These are phyloP conservation scores for Eupelmus urozonus DNA, from an alignment of 2,888 invertebrate species.

Conservation along the genomic window DNA sequence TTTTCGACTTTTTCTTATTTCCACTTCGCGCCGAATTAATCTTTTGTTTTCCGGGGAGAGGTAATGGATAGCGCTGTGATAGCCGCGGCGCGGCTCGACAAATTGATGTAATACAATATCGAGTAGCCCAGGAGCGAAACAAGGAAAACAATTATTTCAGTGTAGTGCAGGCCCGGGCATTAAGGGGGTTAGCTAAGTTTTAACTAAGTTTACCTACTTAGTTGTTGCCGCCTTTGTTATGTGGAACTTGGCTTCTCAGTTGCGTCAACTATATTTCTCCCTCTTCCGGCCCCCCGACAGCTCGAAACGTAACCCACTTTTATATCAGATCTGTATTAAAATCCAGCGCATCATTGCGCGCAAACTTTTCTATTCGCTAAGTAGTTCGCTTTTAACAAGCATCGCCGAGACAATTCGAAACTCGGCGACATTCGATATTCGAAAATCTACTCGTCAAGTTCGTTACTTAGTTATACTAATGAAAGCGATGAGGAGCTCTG, in stretches of 20 bases:
- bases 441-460: neutral
- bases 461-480: too few relatives aligned
- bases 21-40: too few relatives aligned
- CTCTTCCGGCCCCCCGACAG: constrained; percentile 13
- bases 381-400: too few relatives aligned
- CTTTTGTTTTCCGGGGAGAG: too few relatives aligned
- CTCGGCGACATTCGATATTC: too few relatives aligned
- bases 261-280: constrained; percentile 23
- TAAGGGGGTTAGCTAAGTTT: constrained; percentile 20
- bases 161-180: neutral
- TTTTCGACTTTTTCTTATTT: constrained; percentile 4
- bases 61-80: too few relatives aligned
- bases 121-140: neutral
- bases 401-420: too few relatives aligned
- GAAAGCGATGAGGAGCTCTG: neutral
- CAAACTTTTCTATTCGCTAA: too few relatives aligned
- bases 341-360: too few relatives aligned
- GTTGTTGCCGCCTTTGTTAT: constrained; percentile 24
- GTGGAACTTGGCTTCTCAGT: constrained; percentile 10
- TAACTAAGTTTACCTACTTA: constrained; percentile 29
- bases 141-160: neutral
- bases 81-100: neutral
- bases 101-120: neutral
- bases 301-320: neutral
- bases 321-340: too few relatives aligned